Percentiles rank a stretch among this genome's conserved stretches.
phyloP scores from a whole-genome alignment of 2,888 invertebrate species.

The Dromius quadrimaculatus region DNA sequence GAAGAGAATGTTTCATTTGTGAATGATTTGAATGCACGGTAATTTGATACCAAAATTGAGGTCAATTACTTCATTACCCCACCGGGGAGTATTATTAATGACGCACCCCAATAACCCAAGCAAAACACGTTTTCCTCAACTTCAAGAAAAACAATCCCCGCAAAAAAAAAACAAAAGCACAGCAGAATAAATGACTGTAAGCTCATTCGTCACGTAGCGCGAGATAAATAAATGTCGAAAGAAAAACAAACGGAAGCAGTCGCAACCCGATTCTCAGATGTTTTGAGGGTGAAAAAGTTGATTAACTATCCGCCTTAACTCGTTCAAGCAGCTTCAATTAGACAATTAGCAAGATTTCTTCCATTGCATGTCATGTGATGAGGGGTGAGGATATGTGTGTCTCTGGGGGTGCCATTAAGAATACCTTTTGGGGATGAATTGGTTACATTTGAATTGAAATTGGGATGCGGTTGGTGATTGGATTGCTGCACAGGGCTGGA shows the following conservation, averaged over 20 bases:
- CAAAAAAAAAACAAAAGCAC: conserved; percentile 46
- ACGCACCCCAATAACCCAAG: conserved; percentile 22
- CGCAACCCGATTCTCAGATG: conserved; percentile 20
- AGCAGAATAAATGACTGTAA: conserved; percentile 50
- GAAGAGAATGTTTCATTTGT: no score
- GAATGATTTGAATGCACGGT: no score
- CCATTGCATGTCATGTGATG: conserved; percentile 9
- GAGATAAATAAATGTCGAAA: conserved; percentile 52
- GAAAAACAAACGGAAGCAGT: conserved; percentile 47
- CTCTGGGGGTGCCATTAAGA: neutral
- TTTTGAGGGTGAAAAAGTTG: conserved; percentile 11
- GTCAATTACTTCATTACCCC: conserved; percentile 16
- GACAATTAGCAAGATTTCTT: conserved; percentile 16
- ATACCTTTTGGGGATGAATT: conserved; percentile 15
- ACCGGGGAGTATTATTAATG: conserved; percentile 32
- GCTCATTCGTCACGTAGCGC: conserved; percentile 47
- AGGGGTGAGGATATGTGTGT: neutral
- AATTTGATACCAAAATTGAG: no score
- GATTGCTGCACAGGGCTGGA: conserved; percentile 4
- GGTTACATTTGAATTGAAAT: conserved; percentile 36
- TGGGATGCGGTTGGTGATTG: neutral
- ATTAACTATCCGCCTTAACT: conserved; percentile 30
- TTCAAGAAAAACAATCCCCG: conserved; percentile 38
- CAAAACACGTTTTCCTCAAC: conserved; percentile 16
- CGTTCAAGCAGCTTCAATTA: conserved; percentile 29